Conservation (phyloP, 2,113 vertebrate species). For the Zingel zingel region DNA sequence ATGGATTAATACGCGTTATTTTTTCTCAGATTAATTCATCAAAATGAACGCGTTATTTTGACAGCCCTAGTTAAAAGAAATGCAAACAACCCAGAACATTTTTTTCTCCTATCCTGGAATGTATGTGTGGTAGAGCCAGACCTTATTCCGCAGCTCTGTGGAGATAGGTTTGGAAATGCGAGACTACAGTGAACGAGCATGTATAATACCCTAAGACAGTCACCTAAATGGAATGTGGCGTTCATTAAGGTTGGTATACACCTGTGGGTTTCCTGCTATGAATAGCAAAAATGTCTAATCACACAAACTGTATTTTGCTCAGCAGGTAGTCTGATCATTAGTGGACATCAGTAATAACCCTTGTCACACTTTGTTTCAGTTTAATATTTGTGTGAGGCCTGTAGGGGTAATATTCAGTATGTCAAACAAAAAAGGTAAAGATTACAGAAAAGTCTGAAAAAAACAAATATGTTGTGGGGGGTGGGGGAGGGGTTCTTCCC, state of each 20-base stretch:
- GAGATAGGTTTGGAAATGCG: too few relatives aligned
- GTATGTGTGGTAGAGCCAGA: too few relatives aligned
- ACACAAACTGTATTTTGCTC: slow-evolving; percentile 2
- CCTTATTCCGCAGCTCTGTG: too few relatives aligned
- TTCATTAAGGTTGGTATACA: slow-evolving; percentile 5
- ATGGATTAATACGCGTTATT: too few relatives aligned
- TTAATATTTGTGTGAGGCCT: not conserved
- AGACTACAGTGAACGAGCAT: not conserved
- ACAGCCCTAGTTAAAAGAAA: too few relatives aligned
- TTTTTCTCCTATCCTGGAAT: too few relatives aligned
- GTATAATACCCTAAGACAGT: not conserved
- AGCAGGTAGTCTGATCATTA: slow-evolving; percentile 15
- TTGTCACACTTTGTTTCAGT: not conserved
- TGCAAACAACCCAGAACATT: too few relatives aligned
- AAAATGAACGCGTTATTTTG: too few relatives aligned
- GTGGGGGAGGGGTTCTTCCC: not conserved
- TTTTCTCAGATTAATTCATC: too few relatives aligned
- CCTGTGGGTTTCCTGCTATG: slow-evolving; percentile 2
- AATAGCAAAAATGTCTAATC: not conserved
- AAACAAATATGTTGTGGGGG: not conserved
- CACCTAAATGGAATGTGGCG: slow-evolving; percentile 8
- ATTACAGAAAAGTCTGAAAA: not conserved
- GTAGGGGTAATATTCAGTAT: not conserved
- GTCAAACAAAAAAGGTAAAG: not conserved
- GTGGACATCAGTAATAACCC: not conserved